Evolutionary conservation across 2,888 invertebrate species (phyloP), one percentile per base, ranked within the genome.

Genomic region (Acanthosoma haemorrhoidale): DNA sequence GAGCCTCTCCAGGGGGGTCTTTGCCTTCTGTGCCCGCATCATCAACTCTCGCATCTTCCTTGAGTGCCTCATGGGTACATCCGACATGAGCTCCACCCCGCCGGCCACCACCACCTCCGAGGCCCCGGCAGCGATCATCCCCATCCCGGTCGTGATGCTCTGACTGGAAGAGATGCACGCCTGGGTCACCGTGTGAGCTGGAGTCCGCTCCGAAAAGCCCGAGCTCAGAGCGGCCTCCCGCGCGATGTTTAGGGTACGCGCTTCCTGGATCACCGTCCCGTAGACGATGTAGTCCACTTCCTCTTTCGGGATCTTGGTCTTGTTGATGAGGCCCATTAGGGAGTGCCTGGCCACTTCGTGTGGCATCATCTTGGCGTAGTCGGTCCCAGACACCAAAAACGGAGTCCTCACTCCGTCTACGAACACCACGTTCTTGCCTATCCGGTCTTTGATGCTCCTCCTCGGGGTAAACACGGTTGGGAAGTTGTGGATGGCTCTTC

Each of bases 21-120:
- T 99, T 4, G 97, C 96, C 80, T 92, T 94, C 82, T 93, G 96
- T 13, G 94, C 86, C 70, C 85, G 86, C 72, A 98, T 81, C 87
- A 98, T 87, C 25, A 94, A 80, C 15, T 88, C 85, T 29, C 96
- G 83, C 93, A 96, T 92, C 81, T 89, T 89, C 72, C 96, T 86
- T 76, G 90, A 96, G 81, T 95, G 94, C 4, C 98, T 87, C 79
- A 99, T 99, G 0, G 99, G 99, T 64, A 98, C 92, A 81, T 99
- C 99, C 0, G 96, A 96, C 93, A 99, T 95, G 80, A 94, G 93
- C 84, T 99, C 99, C 11, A 97, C 97, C 32, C 99, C 99, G 25
- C 98, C 99, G 41, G 96, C 96, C 43, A 99, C 87, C 69, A 96
- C 90, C 1, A 51, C 51, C 76, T 99, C 97, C 79, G 90, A 92